Conservation (phyloP, 92 coral and sea anemone genomes). For the Blastomussa wellsi region DNA sequence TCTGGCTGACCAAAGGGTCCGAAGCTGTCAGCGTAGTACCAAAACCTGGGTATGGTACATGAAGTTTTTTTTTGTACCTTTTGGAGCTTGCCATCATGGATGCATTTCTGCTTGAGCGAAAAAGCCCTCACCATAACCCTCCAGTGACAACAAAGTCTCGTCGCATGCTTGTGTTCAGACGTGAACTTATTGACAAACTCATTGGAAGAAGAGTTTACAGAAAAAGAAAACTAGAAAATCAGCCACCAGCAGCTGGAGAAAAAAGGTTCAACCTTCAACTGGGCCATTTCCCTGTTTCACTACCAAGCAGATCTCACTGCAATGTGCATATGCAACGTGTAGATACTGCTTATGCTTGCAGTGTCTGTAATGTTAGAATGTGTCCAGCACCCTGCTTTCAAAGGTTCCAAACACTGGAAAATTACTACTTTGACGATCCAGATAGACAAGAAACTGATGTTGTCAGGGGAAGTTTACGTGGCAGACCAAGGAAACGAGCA, state of each 20-base stretch:
- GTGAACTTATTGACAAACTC: constrained; percentile 1
- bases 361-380: constrained; percentile 20
- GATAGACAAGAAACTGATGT: constrained; percentile 23
- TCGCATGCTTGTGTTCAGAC: constrained; percentile 8
- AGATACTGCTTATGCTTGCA: constrained; percentile 22
- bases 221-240: neutral
- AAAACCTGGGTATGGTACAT: constrained; percentile 14
- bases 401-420: constrained; percentile 26
- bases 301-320: constrained; percentile 30
- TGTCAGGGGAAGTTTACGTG: constrained; percentile 22
- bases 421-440: constrained; percentile 8
- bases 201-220: constrained; percentile 28
- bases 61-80: constrained; percentile 30
- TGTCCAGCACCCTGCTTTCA: constrained; percentile 23
- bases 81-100: constrained; percentile 15
- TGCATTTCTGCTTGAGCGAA: constrained; percentile 17
- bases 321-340: constrained; percentile 23
- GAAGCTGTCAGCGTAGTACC: constrained; percentile 23
- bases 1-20: constrained; percentile 26
- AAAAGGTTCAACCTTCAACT: constrained; percentile 30
- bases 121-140: constrained; percentile 25
- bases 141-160: constrained; percentile 15
- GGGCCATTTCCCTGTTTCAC: constrained; percentile 20
- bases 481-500: constrained; percentile 37
- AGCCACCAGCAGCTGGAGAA: constrained; percentile 15